Base-by-base conservation (phyloP, 2,888 invertebrate species). In the Tortrix viridana region DNA sequence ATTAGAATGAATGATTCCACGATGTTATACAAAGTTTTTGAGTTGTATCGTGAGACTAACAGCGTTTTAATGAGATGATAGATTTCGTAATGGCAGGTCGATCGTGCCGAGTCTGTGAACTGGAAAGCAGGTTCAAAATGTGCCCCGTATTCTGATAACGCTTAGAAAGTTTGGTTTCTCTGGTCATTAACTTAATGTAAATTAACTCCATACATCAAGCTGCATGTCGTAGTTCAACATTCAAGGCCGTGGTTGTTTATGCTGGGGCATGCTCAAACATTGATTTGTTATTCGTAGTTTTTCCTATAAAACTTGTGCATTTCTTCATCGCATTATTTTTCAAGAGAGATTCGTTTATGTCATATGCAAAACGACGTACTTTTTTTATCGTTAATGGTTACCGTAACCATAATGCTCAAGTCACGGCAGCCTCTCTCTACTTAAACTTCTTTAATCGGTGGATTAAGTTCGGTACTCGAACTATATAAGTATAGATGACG, bases 91-190 rank as follows among this genome's bases (percentile, higher is more conserved):
- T 53, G 58, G 61, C 62, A 58, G 64, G 58, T 65, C 61, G 64
- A 50, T 65, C 65, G 65, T 60, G 67, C 57, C 59, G 60, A 63
- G 54, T 65, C 68, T 72, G 68, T 74, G 71, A 73, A 74, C 75
- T 73, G 76, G 75, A 75, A 76, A 76, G 74, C 74, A 69, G 72
- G 72, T 77, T 74, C 69, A 67, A 67, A 71, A 71, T 69, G 69
- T 69, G 67, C 59, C 60, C 48, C 60, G 20, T 62, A 65, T 64
- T 60, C 57, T 78, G 76, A 76, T 80, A 77, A 75, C 72, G 71
- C 75, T 79, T 86, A 86, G 88, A 88, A 88, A 88, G 87, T 83
- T 79, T 72, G 74, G 75, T 87, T 85, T 85, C 84, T 77, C 78
- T 71, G 61, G 73, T 74, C 76, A 79, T 81, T 80, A 78, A 77